phyloP scores from a whole-genome alignment of 2,888 invertebrate species.

The Tenthredo livida region DNA sequence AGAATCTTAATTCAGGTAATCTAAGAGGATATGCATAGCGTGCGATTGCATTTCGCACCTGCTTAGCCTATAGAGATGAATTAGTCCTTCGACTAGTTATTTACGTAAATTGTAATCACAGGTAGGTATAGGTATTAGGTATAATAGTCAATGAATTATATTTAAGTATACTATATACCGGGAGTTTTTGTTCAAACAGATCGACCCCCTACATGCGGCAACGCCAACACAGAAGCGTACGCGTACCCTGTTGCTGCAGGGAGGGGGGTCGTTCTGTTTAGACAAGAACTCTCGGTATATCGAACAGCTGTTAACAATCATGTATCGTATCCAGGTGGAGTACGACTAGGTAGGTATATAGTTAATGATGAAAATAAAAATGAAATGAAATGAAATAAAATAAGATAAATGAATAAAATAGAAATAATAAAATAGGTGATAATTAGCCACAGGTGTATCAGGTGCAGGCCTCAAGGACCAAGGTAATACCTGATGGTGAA shows the following conservation, averaged over 20 bases:
- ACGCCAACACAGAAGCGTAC: too few relatives aligned
- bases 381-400: too few relatives aligned
- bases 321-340: neutral
- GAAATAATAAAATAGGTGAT: neutral
- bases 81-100: neutral
- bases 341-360: too few relatives aligned
- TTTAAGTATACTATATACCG: neutral
- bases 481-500: neutral
- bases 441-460: slow-evolving; percentile 47
- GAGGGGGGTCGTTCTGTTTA: too few relatives aligned
- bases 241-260: too few relatives aligned
- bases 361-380: neutral
- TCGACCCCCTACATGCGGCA: too few relatives aligned
- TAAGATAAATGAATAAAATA: too few relatives aligned
- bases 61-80: slow-evolving; percentile 15
- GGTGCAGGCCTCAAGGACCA: slow-evolving; percentile 39
- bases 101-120: neutral
- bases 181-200: too few relatives aligned
- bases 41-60: neutral
- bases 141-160: neutral
- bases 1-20: neutral
- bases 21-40: neutral
- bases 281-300: neutral
- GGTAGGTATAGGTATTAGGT: neutral
- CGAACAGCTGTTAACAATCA: neutral